Conservation (phyloP, 2,888 invertebrate species). For the Tenthredo mesomela region DNA sequence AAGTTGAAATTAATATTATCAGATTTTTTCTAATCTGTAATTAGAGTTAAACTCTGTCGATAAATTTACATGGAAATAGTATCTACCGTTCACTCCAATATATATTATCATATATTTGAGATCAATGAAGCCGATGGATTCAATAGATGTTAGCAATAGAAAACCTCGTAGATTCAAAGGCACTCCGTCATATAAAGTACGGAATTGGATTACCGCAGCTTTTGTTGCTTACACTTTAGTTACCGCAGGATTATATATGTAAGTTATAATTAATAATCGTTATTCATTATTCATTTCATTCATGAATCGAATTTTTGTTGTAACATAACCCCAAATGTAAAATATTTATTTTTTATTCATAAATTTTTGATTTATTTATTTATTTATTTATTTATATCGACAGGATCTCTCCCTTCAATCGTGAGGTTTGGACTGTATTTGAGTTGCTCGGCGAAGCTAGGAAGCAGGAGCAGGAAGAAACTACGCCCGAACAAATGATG, state of each 20-base stretch:
- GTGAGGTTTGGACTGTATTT: not conserved
- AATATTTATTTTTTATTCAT: too few species aligned
- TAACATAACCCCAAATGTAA: not conserved
- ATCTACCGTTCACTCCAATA: not conserved
- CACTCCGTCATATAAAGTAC: constrained; percentile 61
- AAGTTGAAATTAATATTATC: not conserved
- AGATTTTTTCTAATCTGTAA: not conserved
- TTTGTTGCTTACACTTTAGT: constrained; percentile 48
- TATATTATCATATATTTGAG: not conserved
- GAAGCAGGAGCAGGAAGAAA: not conserved
- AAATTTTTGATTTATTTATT: too few species aligned
- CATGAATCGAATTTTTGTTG: not conserved
- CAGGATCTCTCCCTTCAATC: constrained; percentile 7
- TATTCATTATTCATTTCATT: not conserved
- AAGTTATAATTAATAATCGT: not conserved
- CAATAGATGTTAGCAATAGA: constrained; percentile 59
- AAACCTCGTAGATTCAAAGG: constrained; percentile 66
- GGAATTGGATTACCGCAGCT: constrained; percentile 54
- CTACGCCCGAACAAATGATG: not conserved
- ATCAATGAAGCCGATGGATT: constrained; percentile 56
- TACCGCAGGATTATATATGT: not conserved
- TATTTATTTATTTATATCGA: not conserved
- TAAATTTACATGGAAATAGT: not conserved
- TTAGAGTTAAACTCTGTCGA: too few species aligned
- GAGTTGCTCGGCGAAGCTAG: not conserved